These are phyloP conservation scores for Microctenopoma stevenorrisi DNA, from an alignment of 2,797 vertebrate species.

Conservation along the genomic window DNA sequence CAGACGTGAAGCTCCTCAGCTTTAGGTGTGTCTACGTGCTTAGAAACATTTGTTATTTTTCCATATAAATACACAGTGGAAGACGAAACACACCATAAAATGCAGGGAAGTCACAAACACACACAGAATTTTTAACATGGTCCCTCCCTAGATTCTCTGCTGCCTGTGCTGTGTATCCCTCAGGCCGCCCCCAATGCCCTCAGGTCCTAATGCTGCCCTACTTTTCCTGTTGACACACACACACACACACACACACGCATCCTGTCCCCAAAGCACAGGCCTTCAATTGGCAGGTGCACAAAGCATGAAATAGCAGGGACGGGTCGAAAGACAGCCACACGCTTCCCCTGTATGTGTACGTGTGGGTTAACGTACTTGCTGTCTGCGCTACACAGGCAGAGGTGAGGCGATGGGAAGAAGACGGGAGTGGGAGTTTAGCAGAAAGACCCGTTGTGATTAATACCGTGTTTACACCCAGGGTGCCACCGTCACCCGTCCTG, in stretches of 20 bases:
- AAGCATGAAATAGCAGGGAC: slow-evolving; percentile 60
- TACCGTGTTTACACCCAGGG: slow-evolving; percentile 61
- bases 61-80: not conserved
- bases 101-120: not conserved
- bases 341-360: slow-evolving; percentile 4
- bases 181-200: slow-evolving; percentile 43
- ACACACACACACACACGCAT: slow-evolving; percentile 13
- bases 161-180: slow-evolving; percentile 47
- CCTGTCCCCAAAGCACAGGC: slow-evolving; percentile 33
- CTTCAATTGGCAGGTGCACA: slow-evolving; percentile 66
- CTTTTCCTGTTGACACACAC: slow-evolving; percentile 35
- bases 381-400: slow-evolving; percentile 11
- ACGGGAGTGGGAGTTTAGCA: slow-evolving; percentile 12
- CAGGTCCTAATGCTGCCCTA: slow-evolving; percentile 53
- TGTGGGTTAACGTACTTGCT: slow-evolving; percentile 19
- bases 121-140: slow-evolving; percentile 19
- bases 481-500: slow-evolving; percentile 34
- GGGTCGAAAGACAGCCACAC: slow-evolving; percentile 16
- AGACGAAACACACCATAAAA: slow-evolving; percentile 10
- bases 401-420: slow-evolving; percentile 24
- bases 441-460: slow-evolving; percentile 59
- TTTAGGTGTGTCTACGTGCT: not conserved
- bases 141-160: slow-evolving; percentile 40
- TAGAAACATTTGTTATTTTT: not conserved
- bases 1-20: not conserved